phyloP scores from a whole-genome alignment of 1,140 invertebrate species.

The Agrilus planipennis region DNA sequence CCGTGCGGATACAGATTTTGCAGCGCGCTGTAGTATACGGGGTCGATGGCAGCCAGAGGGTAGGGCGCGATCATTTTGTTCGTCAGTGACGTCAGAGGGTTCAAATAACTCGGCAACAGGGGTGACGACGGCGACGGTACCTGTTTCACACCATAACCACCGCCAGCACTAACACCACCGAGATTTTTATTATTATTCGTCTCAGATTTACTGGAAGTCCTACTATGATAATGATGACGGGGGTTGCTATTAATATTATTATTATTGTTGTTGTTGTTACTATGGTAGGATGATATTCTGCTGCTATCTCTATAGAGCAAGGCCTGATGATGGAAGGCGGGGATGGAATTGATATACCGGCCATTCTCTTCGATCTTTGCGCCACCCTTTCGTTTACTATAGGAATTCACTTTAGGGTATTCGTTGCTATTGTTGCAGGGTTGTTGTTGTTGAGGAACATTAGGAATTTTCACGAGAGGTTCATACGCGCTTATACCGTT shows the following conservation, averaged over 20 bases:
- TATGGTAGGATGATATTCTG: background rate
- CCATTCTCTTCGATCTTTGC: background rate
- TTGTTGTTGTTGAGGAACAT: slow-evolving; percentile 5
- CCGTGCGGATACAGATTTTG: slow-evolving; percentile 21
- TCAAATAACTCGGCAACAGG: slow-evolving; percentile 6
- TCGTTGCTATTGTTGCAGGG: background rate
- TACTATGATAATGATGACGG: slow-evolving; percentile 5
- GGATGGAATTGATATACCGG: background rate
- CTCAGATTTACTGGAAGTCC: slow-evolving; percentile 3
- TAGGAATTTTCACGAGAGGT: background rate
- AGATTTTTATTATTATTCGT: slow-evolving; percentile 1
- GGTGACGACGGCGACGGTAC: background rate
- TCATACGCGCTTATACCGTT: no score
- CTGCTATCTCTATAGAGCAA: no score
- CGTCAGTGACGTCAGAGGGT: slow-evolving; percentile 2
- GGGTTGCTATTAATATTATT: slow-evolving; percentile 4
- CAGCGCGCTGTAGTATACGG: slow-evolving; percentile 29
- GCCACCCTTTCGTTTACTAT: background rate
- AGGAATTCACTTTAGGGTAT: background rate
- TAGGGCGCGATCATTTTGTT: slow-evolving; percentile 17
- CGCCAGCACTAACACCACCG: background rate
- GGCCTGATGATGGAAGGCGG: background rate
- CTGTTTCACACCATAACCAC: background rate
- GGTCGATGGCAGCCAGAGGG: slow-evolving; percentile 29
- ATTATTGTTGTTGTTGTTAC: slow-evolving; percentile 2